These are phyloP conservation scores for Chirona hameri DNA, from an alignment of 2,888 invertebrate genomes.

Conservation along the genomic window DNA sequence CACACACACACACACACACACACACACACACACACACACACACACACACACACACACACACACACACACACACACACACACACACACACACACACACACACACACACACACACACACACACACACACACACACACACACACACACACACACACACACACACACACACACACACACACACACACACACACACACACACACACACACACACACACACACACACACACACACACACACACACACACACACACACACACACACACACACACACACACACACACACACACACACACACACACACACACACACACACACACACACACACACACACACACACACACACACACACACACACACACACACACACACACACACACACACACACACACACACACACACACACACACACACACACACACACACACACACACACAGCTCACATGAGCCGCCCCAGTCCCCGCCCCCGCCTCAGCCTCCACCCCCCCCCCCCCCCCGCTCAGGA, in stretches of 20 bases:
- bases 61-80: constrained; percentile 29
- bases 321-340: constrained; percentile 29
- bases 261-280: constrained; percentile 29
- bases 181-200: constrained; percentile 29
- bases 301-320: constrained; percentile 29
- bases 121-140: constrained; percentile 29
- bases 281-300: constrained; percentile 29
- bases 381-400: constrained; percentile 29
- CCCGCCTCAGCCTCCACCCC: not conserved
- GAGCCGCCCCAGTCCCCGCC: too few relatives aligned
- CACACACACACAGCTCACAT: not conserved
- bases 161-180: constrained; percentile 29
- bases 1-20: constrained; percentile 29
- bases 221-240: constrained; percentile 29
- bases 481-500: too few relatives aligned
- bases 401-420: constrained; percentile 29
- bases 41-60: constrained; percentile 29
- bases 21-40: constrained; percentile 29
- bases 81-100: constrained; percentile 29
- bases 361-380: constrained; percentile 29
- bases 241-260: constrained; percentile 29
- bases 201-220: constrained; percentile 29
- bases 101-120: constrained; percentile 29
- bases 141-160: constrained; percentile 29
- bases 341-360: constrained; percentile 29